Percentiles rank a stretch among this genome's conserved stretches.
These are phyloP conservation scores for Eufriesea mexicana DNA, from an alignment of 1,140 invertebrate genomes.

Conservation along the genomic window DNA sequence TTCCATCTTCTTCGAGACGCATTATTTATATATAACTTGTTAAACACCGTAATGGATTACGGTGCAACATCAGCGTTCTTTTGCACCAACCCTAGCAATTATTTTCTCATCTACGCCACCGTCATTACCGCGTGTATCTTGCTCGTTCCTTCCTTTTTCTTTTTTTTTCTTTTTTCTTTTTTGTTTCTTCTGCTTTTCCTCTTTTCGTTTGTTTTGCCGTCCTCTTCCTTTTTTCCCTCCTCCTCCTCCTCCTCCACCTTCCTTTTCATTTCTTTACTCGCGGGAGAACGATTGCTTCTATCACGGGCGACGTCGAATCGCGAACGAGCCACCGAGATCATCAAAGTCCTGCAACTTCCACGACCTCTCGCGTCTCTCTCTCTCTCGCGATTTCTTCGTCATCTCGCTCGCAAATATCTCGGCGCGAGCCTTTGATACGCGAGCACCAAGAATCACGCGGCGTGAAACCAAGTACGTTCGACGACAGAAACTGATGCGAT, in stretches of 20 bases:
- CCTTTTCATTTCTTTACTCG: not conserved
- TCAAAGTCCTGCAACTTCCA: slow-evolving; percentile 19
- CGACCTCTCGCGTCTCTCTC: not conserved
- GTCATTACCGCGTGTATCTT: slow-evolving; percentile 5
- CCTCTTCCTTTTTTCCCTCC: too few species aligned
- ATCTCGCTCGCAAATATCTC: not conserved
- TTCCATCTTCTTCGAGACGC: not conserved
- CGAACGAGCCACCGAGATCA: slow-evolving; percentile 9
- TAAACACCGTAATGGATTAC: slow-evolving; percentile 2
- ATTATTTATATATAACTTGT: slow-evolving; percentile 23
- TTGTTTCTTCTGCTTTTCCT: too few species aligned
- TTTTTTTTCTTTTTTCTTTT: not conserved
- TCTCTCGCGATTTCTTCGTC: not conserved
- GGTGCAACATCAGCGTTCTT: not conserved
- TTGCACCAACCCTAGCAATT: slow-evolving; percentile 16
- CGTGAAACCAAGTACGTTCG: too few species aligned
- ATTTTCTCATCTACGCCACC: slow-evolving; percentile 34
- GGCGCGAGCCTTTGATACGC: not conserved
- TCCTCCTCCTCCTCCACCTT: not conserved
- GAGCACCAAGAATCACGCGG: not conserved
- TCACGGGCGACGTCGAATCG: slow-evolving; percentile 12
- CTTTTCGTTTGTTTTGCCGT: not conserved
- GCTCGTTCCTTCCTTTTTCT: not conserved
- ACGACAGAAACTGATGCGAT: not conserved
- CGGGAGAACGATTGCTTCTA: slow-evolving; percentile 9